A percentile compares a stretch with the other conserved stretches of the same genome.
These are phyloP conservation scores for Pachydiplax longipennis DNA, from an alignment of 2,888 invertebrate genomes.

Conservation along the genomic window DNA sequence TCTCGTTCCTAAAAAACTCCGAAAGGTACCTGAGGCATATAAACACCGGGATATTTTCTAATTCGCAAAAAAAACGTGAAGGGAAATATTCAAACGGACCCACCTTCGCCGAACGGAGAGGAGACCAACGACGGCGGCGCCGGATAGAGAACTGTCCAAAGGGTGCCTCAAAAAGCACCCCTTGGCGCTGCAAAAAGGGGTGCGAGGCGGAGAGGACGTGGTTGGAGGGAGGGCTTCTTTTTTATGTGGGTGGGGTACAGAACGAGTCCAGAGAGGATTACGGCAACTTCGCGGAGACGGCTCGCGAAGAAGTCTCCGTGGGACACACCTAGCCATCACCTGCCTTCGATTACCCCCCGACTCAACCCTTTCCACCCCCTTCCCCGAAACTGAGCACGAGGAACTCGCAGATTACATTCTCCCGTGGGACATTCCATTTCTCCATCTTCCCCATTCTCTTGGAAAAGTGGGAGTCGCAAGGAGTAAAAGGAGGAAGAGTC, in stretches of 20 bases:
- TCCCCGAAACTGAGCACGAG: neutral
- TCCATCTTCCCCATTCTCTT: neutral
- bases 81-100: constrained; percentile 4
- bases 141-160: constrained; percentile 33
- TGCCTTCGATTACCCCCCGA: neutral
- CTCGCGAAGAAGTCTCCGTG: neutral
- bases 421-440: neutral
- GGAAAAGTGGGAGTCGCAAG: neutral
- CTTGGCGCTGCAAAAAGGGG: neutral
- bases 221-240: neutral
- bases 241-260: constrained; percentile 3
- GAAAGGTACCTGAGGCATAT: neutral
- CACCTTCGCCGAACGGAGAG: neutral
- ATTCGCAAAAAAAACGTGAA: neutral
- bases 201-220: neutral
- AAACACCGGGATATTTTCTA: neutral
- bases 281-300: neutral
- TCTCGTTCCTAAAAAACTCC: neutral
- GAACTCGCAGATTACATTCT: neutral
- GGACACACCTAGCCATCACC: neutral
- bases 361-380: neutral
- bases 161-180: neutral
- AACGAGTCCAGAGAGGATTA: constrained; percentile 29
- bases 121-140: constrained; percentile 27
- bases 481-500: neutral